phyloP scores from a whole-genome alignment of 1,140 invertebrate genomes.

The Caerostris extrusa region DNA sequence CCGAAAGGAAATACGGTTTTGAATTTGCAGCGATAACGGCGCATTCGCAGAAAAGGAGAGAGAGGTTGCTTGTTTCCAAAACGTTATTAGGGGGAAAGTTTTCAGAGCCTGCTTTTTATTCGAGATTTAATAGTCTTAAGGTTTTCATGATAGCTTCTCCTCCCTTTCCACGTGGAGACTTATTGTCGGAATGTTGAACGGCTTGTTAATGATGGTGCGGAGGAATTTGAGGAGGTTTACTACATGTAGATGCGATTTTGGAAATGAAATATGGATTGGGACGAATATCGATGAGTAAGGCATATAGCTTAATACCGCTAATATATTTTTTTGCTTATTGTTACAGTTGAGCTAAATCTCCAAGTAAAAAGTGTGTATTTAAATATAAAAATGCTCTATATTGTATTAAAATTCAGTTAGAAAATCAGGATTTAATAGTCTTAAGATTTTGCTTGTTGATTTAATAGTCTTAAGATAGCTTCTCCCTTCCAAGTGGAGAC shows the following conservation, averaged over 20 bases:
- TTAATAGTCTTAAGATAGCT: not conserved
- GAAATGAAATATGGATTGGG: not conserved
- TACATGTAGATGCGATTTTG: not conserved
- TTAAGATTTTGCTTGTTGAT: too few relatives aligned
- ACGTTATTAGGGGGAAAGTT: not conserved
- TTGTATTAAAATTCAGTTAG: too few relatives aligned
- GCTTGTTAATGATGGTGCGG: constrained; percentile 21
- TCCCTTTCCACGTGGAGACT: not conserved
- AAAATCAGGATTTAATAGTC: not conserved
- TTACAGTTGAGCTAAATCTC: too few relatives aligned
- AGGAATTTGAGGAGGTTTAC: not conserved
- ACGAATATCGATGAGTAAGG: too few relatives aligned
- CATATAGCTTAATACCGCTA: too few relatives aligned
- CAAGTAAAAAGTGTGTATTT: too few relatives aligned
- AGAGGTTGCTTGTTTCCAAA: not conserved
- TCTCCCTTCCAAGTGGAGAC: not conserved
- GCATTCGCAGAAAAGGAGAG: not conserved
- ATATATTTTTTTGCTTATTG: too few relatives aligned
- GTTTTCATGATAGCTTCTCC: too few relatives aligned
- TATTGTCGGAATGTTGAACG: constrained; percentile 6
- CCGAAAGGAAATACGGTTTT: constrained; percentile 19
- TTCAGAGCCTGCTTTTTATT: not conserved
- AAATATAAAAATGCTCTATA: too few relatives aligned
- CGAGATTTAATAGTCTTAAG: constrained; percentile 46
- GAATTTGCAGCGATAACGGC: not conserved